phyloP scores from a whole-genome alignment of 1,140 invertebrate species.

The Temnothorax curvispinosus region DNA sequence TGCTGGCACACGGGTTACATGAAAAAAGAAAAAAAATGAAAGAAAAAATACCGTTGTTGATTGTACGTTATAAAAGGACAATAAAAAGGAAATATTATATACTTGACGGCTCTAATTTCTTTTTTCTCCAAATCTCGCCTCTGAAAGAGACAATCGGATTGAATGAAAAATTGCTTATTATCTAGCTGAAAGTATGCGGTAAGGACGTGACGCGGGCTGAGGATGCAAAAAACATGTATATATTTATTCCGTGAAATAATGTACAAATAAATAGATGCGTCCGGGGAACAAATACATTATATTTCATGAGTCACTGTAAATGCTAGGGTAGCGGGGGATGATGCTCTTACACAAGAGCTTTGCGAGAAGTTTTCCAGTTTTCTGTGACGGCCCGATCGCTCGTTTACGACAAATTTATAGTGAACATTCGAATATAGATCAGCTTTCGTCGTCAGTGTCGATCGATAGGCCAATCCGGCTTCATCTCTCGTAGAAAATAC shows the following conservation, averaged over 20 bases:
- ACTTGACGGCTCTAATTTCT: neutral
- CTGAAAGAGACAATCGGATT: neutral
- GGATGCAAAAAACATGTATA: constrained; percentile 46
- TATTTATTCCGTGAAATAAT: constrained; percentile 62
- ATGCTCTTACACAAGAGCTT: neutral
- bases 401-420: neutral
- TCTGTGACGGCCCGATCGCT: neutral
- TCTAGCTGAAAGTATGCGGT: neutral
- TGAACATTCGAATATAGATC: neutral
- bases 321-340: neutral
- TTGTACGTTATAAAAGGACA: constrained; percentile 78
- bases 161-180: neutral
- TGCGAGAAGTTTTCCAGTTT: neutral
- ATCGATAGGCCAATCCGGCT: neutral
- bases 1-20: constrained; percentile 58
- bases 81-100: constrained; percentile 74
- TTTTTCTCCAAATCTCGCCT: neutral
- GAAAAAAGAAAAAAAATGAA: neutral
- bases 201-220: neutral
- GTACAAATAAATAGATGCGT: constrained; percentile 65
- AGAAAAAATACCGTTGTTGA: constrained; percentile 63
- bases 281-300: constrained; percentile 27
- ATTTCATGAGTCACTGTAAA: constrained; percentile 37
- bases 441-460: neutral
- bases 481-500: neutral